Conservation (phyloP, 1,140 invertebrate species). For the Drosophila ambigua region DNA sequence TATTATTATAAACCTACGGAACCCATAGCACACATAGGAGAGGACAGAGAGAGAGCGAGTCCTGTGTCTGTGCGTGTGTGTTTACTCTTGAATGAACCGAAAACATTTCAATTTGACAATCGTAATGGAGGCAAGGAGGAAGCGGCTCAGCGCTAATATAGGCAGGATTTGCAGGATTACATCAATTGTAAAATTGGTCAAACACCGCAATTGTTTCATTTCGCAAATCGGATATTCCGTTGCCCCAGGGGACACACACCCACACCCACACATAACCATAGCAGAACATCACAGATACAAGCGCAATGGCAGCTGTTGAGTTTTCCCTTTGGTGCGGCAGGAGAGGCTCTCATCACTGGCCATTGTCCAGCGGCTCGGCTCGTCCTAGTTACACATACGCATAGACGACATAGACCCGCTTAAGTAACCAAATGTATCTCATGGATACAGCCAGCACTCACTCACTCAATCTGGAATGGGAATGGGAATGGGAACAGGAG, state of each 20-base stretch:
- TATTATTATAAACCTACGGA: slow-evolving; percentile 81
- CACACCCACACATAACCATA: slow-evolving; percentile 20
- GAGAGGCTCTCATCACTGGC: slow-evolving; percentile 43
- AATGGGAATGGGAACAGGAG: background rate
- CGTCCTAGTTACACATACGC: slow-evolving; percentile 61
- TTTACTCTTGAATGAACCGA: slow-evolving; percentile 79
- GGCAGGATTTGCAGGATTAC: slow-evolving; percentile 77
- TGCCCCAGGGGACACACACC: slow-evolving; percentile 58
- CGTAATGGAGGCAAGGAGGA: slow-evolving; percentile 60
- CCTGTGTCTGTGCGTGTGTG: slow-evolving; percentile 34
- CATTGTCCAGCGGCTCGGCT: slow-evolving; percentile 46
- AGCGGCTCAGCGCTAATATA: slow-evolving; percentile 68
- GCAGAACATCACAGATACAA: slow-evolving; percentile 14
- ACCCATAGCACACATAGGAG: no score
- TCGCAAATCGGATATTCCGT: slow-evolving; percentile 77
- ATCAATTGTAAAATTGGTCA: slow-evolving; percentile 78
- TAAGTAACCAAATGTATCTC: slow-evolving; percentile 43
- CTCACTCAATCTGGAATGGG: background rate
- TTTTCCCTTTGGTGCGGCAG: slow-evolving; percentile 54
- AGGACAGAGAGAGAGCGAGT: no score
- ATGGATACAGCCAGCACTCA: slow-evolving; percentile 34
- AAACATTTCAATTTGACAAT: slow-evolving; percentile 77
- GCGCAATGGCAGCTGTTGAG: slow-evolving; percentile 58
- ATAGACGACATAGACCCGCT: slow-evolving; percentile 14
- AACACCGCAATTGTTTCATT: slow-evolving; percentile 83